A percentile compares a stretch with the other conserved stretches of the same genome.
Evolutionary conservation across 2,113 vertebrate genomes (phyloP).

Genomic region (Chloebia gouldiae): DNA sequence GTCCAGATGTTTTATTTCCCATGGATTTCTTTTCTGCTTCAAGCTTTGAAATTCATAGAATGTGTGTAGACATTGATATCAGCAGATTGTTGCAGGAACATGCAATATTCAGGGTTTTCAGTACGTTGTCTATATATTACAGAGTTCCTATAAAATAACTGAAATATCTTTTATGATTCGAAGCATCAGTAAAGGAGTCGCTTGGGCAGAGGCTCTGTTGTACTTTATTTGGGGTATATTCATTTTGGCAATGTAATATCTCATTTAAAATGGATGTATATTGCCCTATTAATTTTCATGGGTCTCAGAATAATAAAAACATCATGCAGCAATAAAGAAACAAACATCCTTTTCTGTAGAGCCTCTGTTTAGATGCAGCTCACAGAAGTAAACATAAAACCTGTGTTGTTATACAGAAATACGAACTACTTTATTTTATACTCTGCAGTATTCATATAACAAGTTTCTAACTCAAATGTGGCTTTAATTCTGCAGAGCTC

Average conservation of each 20-base stretch:
- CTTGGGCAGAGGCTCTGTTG: background rate
- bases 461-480: background rate
- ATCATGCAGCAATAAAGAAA: slow-evolving; percentile 13
- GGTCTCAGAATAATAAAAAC: slow-evolving; percentile 13
- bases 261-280: slow-evolving; percentile 21
- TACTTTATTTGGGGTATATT: slow-evolving; percentile 9
- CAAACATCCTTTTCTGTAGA: background rate
- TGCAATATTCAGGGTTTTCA: background rate
- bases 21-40: background rate
- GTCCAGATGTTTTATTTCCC: background rate
- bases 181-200: background rate
- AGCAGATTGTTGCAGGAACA: background rate
- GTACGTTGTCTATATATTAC: background rate
- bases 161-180: background rate
- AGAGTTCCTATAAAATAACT: background rate
- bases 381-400: slow-evolving; percentile 28
- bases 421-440: background rate
- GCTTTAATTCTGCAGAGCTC: background rate
- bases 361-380: background rate
- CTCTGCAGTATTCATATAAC: background rate
- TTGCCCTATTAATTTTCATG: slow-evolving; percentile 52
- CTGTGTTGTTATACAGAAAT: slow-evolving; percentile 19
- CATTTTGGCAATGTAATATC: background rate
- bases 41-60: background rate
- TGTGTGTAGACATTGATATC: background rate